phyloP scores from a whole-genome alignment of 2,888 invertebrate genomes.

The Meiosimyza platycephala region DNA sequence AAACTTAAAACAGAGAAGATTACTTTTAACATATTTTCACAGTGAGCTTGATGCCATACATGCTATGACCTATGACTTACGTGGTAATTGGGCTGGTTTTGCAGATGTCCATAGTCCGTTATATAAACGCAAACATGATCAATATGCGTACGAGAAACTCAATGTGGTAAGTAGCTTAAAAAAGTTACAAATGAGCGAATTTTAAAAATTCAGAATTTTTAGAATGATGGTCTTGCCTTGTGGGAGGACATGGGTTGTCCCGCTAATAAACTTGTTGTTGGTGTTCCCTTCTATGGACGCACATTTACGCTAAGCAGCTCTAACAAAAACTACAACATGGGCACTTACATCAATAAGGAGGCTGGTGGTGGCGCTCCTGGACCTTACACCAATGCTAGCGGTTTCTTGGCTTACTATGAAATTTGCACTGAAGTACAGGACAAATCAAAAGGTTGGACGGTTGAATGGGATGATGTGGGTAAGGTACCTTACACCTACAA shows the following conservation, averaged over 20 bases:
- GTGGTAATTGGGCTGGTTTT: constrained; percentile 92
- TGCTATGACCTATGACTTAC: constrained; percentile 87
- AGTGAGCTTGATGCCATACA: constrained; percentile 84
- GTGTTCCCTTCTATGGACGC: constrained; percentile 90
- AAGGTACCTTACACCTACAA: constrained; percentile 88
- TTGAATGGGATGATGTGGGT: constrained; percentile 85
- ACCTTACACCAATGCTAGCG: constrained; percentile 86
- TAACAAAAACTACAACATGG: constrained; percentile 84
- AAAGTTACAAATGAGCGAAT: neutral
- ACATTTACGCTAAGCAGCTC: constrained; percentile 84
- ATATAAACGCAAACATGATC: constrained; percentile 86
- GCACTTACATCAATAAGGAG: constrained; percentile 91
- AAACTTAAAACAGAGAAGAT: neutral
- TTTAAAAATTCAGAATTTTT: constrained; percentile 3
- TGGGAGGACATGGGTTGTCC: constrained; percentile 93
- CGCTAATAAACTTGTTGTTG: constrained; percentile 86
- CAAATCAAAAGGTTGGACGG: constrained; percentile 80
- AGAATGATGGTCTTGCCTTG: constrained; percentile 87
- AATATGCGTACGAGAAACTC: constrained; percentile 88
- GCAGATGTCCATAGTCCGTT: constrained; percentile 90
- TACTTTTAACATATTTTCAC: constrained; percentile 45
- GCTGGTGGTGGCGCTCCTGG: constrained; percentile 89
- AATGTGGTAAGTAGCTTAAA: constrained; percentile 79
- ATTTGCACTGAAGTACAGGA: constrained; percentile 82
- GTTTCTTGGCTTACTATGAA: constrained; percentile 88